A percentile compares a stretch with the other conserved stretches of the same genome.
Conservation (phyloP, 2,888 invertebrate genomes). For the Lymantria dispar region DNA sequence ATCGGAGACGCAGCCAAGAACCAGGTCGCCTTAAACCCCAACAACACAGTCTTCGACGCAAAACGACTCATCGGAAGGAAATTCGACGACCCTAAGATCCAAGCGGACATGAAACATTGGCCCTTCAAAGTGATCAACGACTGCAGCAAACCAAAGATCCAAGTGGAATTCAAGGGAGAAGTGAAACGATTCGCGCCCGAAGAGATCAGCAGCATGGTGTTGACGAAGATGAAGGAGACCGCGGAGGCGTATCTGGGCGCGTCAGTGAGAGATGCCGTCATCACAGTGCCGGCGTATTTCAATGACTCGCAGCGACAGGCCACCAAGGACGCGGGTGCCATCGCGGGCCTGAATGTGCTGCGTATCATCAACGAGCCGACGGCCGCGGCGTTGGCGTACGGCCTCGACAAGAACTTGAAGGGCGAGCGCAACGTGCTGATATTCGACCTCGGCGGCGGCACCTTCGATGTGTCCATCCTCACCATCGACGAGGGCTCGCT, state of each 20-base stretch:
- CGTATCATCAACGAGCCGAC: constrained; percentile 96
- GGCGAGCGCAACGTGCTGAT: constrained; percentile 89
- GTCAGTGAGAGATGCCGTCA: constrained; percentile 86
- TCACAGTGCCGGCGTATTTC: constrained; percentile 92
- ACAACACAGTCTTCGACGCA: constrained; percentile 88
- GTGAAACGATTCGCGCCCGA: constrained; percentile 85
- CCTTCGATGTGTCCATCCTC: constrained; percentile 95
- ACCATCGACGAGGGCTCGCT: constrained; percentile 93
- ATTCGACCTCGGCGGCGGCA: constrained; percentile 91
- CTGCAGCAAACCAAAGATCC: constrained; percentile 85
- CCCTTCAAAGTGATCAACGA: constrained; percentile 89
- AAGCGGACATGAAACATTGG: constrained; percentile 92
- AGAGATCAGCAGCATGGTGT: constrained; percentile 89
- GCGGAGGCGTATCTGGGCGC: constrained; percentile 88
- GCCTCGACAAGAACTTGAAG: constrained; percentile 88
- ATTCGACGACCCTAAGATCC: constrained; percentile 87
- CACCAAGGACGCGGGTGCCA: constrained; percentile 94
- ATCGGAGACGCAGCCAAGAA: constrained; percentile 88
- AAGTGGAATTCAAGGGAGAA: constrained; percentile 86
- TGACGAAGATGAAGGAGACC: constrained; percentile 91
- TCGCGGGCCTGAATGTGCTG: constrained; percentile 92
- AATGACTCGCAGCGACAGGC: constrained; percentile 89
- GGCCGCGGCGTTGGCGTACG: constrained; percentile 93
- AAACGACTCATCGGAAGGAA: constrained; percentile 91
- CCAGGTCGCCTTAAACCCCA: constrained; percentile 88